Evolutionary conservation across 2,797 vertebrate species (phyloP).

Genomic region (Mormyrus proboscirostris): DNA sequence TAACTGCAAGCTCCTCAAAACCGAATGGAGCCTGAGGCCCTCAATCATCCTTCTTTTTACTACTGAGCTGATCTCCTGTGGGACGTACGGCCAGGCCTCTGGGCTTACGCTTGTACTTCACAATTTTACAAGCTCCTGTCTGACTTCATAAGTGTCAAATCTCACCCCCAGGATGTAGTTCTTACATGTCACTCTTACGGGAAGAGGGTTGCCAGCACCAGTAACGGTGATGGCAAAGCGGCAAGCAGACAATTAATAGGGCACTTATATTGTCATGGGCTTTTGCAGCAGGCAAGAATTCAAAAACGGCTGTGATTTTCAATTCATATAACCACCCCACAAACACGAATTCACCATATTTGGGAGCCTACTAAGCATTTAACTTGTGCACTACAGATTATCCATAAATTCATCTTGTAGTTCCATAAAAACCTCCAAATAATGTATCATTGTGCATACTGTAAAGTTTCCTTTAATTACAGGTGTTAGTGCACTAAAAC

Average conservation of each 20-base stretch:
- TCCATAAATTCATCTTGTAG: background rate
- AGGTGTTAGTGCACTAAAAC: background rate
- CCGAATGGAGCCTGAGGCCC: background rate
- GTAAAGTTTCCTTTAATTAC: background rate
- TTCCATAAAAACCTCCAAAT: background rate
- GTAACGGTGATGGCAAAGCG: background rate
- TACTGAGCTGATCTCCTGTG: conserved; percentile 21
- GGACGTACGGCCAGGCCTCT: conserved; percentile 30
- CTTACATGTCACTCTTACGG: background rate
- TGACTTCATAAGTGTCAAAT: conserved; percentile 40
- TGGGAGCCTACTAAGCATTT: background rate
- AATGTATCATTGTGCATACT: background rate
- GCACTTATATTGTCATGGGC: conserved; percentile 34
- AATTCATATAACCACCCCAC: background rate
- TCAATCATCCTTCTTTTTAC: background rate
- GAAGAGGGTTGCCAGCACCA: background rate
- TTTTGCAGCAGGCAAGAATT: background rate
- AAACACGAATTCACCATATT: background rate
- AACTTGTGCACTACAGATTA: background rate
- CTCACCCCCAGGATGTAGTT: background rate
- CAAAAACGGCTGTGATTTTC: background rate
- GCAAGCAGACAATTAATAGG: background rate
- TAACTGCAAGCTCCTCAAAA: conserved; percentile 10
- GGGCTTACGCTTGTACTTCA: conserved; percentile 27
- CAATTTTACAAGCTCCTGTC: conserved; percentile 37